Base-by-base conservation (phyloP, 2,113 vertebrate species). In the Ophiodon elongatus region DNA sequence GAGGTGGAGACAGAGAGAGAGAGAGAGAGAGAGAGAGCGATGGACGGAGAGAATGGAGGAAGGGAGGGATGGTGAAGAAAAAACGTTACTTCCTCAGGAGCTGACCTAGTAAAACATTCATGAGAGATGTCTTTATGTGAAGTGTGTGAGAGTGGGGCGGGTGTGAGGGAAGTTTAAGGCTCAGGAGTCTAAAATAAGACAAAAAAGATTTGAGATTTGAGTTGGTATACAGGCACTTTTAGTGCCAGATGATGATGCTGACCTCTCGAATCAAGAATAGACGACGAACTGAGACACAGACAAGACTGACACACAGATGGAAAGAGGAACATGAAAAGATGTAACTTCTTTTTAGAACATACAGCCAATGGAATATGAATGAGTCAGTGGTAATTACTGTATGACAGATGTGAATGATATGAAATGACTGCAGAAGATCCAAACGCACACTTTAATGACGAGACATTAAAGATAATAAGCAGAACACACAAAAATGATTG, bases 81-180 rank as follows among this genome's bases (percentile, higher is more conserved):
- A 88, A 88, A 60, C 31, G 78, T 59, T 70, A 50, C 87, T 82
- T 90, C 80, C 82, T 79, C 79, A 74, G 77, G 80, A 92, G 79
- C 71, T 85, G 88, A 90, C 88, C 88, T 74, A 80, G 85, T 94
- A 89, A 90, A 94, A 90, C 77, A 88, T 92, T 87, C 62, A 93
- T 89, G 87, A 91, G 88, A 80, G 86, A 87, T 82, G 85, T 85
- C 83, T 82, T 88, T 76, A 76, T 86, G 81, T 69, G 82, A 74
- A 74, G 45, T 54, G 41, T 62, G 73, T 15, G 54, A 69, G 83
- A n/a, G 64, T 0, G 68, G 29, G 56, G 77, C 66, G 74, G 76
- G 68, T 60, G 47, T 54, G 64, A 66, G 50, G 64, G 47, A 50
- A 70, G 45, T 72, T 52, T 70, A 68, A 77, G 62, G 59, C 74